These are phyloP conservation scores for Actinia equina DNA, from an alignment of 64 coral and sea anemone species.

Conservation along the genomic window DNA sequence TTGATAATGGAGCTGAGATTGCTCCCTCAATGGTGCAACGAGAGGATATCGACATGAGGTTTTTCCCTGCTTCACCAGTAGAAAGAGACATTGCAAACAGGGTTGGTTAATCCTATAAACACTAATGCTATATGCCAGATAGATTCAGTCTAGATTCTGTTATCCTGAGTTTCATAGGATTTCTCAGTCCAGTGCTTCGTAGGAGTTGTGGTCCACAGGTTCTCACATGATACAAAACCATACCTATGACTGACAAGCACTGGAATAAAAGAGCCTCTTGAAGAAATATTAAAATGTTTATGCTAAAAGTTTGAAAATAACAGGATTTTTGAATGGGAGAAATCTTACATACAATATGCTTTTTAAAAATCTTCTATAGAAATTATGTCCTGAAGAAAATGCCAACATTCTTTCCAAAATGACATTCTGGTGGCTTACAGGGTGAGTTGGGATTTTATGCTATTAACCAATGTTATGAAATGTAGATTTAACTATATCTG, in stretches of 20 bases:
- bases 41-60: constrained; percentile 47
- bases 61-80: constrained; percentile 65
- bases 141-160: too few species aligned
- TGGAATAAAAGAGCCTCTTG: too few species aligned
- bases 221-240: too few species aligned
- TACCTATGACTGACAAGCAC: too few species aligned
- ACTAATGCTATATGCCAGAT: too few species aligned
- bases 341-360: too few species aligned
- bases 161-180: too few species aligned
- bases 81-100: constrained; percentile 58
- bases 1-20: constrained; percentile 29
- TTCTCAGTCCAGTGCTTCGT: too few species aligned
- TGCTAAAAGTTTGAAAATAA: neutral
- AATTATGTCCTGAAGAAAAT: constrained; percentile 43
- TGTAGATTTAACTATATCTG: too few species aligned
- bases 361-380: neutral
- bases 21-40: constrained; percentile 35
- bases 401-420: constrained; percentile 51
- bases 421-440: constrained; percentile 73
- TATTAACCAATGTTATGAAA: too few species aligned
- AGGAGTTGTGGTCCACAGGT: too few species aligned
- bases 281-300: neutral
- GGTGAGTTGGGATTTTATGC: neutral
- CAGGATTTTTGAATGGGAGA: neutral
- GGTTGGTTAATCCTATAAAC: constrained; percentile 12